Percentiles rank a stretch among this genome's conserved stretches.
These are phyloP conservation scores for Varanus komodoensis DNA, from an alignment of 2,113 vertebrate species.

Conservation along the genomic window DNA sequence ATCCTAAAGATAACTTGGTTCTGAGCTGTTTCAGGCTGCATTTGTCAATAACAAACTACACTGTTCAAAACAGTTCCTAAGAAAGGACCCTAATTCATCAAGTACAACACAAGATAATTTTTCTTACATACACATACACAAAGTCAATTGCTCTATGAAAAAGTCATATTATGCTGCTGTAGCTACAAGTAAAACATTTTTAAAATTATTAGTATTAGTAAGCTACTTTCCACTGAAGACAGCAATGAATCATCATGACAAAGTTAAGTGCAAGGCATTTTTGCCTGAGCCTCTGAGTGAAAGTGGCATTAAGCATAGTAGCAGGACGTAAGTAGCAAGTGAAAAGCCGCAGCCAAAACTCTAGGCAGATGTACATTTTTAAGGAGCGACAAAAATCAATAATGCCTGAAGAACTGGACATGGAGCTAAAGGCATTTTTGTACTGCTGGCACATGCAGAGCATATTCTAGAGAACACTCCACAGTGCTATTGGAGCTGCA, in stretches of 20 bases:
- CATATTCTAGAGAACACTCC: neutral
- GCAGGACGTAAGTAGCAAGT: neutral
- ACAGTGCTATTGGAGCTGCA: neutral
- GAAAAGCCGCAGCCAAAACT: neutral
- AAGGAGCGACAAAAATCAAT: neutral
- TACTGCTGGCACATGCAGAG: neutral
- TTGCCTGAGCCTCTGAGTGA: neutral
- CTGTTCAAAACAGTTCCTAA: slow-evolving; percentile 3
- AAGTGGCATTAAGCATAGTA: neutral
- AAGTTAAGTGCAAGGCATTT: neutral
- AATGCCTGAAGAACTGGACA: neutral
- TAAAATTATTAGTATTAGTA: neutral
- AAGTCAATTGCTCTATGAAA: neutral
- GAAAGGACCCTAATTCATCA: neutral
- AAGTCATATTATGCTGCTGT: neutral
- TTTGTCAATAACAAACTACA: neutral
- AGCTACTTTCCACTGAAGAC: neutral
- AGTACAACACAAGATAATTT: neutral
- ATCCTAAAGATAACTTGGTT: no score
- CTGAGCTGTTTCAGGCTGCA: no score
- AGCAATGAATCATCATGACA: neutral
- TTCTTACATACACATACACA: neutral
- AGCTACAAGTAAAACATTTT: neutral
- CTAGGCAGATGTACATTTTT: neutral
- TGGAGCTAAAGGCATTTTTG: neutral